phyloP scores from a whole-genome alignment of 2,113 vertebrate species.

The Hemibagrus wyckioides region DNA sequence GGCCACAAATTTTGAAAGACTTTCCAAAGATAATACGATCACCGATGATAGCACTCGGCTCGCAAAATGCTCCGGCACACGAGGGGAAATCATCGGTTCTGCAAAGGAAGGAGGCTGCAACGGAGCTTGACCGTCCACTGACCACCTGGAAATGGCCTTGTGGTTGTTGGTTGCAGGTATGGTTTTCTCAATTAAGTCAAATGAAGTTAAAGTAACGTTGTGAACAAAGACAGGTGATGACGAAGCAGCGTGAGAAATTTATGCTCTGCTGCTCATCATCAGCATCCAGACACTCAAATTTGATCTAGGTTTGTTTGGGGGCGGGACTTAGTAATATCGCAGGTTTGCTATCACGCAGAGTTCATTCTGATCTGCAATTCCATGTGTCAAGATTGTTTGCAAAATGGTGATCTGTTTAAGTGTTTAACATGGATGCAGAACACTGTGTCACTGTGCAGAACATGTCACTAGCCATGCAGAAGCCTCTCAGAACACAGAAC shows the following conservation, averaged over 20 bases:
- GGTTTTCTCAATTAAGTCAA: neutral
- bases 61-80: neutral
- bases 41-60: neutral
- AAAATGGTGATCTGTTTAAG: neutral
- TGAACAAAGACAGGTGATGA: neutral
- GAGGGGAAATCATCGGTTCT: neutral
- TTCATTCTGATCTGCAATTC: neutral
- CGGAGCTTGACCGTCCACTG: neutral
- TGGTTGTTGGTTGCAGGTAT: neutral
- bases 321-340: neutral
- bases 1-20: neutral
- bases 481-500: too few species aligned
- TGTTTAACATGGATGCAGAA: neutral
- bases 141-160: neutral
- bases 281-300: neutral
- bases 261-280: neutral
- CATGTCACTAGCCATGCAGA: neutral
- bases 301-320: neutral
- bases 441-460: too few species aligned
- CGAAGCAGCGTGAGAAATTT: neutral
- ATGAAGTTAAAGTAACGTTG: neutral
- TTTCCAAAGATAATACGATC: constrained; percentile 6
- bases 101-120: neutral
- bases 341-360: neutral
- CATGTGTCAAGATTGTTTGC: too few species aligned